Conservation (phyloP, 2,888 invertebrate species). For the Orthosia gracilis region DNA sequence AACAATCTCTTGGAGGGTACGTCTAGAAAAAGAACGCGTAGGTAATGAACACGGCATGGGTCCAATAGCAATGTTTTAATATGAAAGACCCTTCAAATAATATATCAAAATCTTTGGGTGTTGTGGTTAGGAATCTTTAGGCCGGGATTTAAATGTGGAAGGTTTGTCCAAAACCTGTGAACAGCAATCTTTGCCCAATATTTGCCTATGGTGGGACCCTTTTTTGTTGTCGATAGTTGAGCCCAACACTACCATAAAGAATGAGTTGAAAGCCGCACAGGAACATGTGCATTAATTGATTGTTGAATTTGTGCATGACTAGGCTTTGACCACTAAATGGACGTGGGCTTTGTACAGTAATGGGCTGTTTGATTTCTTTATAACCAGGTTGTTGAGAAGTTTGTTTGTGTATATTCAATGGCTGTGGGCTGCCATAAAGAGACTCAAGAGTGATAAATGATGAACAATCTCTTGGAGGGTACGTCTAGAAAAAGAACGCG, state of each 20-base stretch:
- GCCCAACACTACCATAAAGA: constrained; percentile 32
- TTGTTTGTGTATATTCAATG: neutral
- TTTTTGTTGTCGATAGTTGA: constrained; percentile 4
- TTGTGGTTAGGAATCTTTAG: neutral
- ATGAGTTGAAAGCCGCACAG: constrained; percentile 19
- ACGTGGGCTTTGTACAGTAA: neutral
- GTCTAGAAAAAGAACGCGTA: neutral
- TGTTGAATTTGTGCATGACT: neutral
- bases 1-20: neutral
- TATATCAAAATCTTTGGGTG: neutral
- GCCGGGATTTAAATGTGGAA: neutral
- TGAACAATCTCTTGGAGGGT: neutral
- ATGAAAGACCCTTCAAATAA: neutral
- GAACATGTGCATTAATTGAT: neutral
- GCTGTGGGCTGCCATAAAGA: neutral
- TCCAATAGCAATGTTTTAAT: neutral
- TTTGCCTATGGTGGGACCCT: too few relatives aligned
- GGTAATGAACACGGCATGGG: neutral
- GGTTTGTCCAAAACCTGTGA: neutral
- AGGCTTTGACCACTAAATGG: neutral
- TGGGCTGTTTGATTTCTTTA: neutral
- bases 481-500: neutral
- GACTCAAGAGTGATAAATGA: neutral
- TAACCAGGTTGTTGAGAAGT: neutral
- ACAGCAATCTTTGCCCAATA: neutral